These are phyloP conservation scores for Sphenodon punctatus DNA, from an alignment of 2,797 vertebrate genomes.

Conservation along the genomic window DNA sequence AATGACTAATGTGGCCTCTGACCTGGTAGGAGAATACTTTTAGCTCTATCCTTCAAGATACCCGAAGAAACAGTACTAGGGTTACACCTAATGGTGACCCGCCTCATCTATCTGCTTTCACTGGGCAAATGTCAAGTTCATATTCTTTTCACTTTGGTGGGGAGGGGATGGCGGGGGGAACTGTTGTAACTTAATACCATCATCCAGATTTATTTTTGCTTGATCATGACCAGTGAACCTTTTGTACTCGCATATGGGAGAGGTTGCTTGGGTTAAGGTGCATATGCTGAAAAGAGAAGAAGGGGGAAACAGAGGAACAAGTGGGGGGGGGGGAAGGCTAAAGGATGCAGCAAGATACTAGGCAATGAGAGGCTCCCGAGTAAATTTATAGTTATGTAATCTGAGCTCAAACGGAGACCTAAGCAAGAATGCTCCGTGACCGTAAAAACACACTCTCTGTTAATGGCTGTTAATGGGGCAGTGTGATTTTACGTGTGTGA, in stretches of 20 bases:
- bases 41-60: slow-evolving; percentile 50
- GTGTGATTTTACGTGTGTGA: slow-evolving; percentile 53
- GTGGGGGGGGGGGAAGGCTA: slow-evolving; percentile 50
- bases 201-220: slow-evolving; percentile 72
- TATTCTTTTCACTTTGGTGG: slow-evolving; percentile 63
- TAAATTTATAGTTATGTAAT: slow-evolving; percentile 74
- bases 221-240: slow-evolving; percentile 66
- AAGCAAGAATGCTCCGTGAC: slow-evolving; percentile 82
- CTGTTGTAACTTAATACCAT: slow-evolving; percentile 67
- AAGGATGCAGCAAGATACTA: slow-evolving; percentile 55
- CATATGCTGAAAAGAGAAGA: slow-evolving; percentile 54
- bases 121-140: slow-evolving; percentile 65
- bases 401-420: slow-evolving; percentile 71
- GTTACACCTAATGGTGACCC: slow-evolving; percentile 53
- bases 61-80: slow-evolving; percentile 61
- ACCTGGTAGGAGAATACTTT: slow-evolving; percentile 57
- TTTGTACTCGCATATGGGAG: slow-evolving; percentile 69
- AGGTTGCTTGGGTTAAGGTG: slow-evolving; percentile 72
- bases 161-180: slow-evolving; percentile 41
- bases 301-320: slow-evolving; percentile 38
- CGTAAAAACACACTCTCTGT: slow-evolving; percentile 78
- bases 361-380: slow-evolving; percentile 72
- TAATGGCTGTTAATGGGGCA: slow-evolving; percentile 81
- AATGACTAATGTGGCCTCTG: slow-evolving; percentile 61
- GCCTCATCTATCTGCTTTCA: slow-evolving; percentile 66